Base-by-base conservation (phyloP, 2,888 invertebrate genomes). In the Agriopis leucophaearia region DNA sequence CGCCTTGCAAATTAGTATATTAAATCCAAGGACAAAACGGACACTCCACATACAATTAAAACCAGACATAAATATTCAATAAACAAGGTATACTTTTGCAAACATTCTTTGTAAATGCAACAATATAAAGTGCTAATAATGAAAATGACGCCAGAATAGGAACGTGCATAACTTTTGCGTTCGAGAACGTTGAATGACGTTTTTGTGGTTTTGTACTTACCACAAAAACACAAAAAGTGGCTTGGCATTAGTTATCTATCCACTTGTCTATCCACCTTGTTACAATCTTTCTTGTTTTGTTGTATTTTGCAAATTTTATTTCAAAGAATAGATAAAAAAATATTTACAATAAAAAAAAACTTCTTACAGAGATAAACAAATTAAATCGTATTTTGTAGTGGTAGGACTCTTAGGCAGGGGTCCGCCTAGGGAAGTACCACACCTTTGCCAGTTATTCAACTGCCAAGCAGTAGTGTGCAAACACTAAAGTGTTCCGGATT, bases 1-100 rank as follows among this genome's bases (percentile, higher is more conserved):
- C 81, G 80, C 78, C 81, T 88, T 86, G 92, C 91, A 89, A 94
- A 91, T 92, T 90, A 89, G 85, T 88, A 83, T 84, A 16, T 82
- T 80, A 81, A 79, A 80, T 74, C 82, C 84, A 87, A 88, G 89
- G 87, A 85, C 81, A 68, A 72, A 74, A 75, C 62, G 74, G 76
- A 78, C 75, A 79, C 76, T 74, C 69, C 70, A 74, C 76, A 73
- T 73, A 51, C 74, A 82, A 83, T 80, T 75, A 79, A 76, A 74
- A 73, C 73, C 74, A 70, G 66, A 74, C 78, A 71, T 66, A 73
- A 72, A 72, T 63, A 40, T 45, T 57, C 51, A 59, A 60, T 48
- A 45, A 55, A 63, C 50, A 67, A 67, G 36, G 65, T 58, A 58
- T 67, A 64, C 45, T 57, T 64, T 71, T n/a, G 60, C 56, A 48